These are phyloP conservation scores for Neria commutata DNA, from an alignment of 2,888 invertebrate species.

Conservation along the genomic window DNA sequence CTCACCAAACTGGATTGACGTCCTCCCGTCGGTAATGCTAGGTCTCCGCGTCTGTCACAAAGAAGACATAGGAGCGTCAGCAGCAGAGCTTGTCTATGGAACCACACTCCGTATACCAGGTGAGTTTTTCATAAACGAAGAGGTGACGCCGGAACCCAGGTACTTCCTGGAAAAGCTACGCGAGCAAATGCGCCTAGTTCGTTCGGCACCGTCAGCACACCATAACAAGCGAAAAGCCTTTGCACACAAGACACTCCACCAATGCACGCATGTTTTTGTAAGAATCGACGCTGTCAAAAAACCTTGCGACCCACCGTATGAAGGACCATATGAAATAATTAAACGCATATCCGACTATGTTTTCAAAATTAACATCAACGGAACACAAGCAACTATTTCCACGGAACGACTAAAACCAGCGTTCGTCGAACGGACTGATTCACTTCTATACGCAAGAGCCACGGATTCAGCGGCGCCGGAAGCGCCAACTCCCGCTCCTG, in stretches of 20 bases:
- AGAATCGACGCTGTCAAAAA: conserved; percentile 21
- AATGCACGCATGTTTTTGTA: conserved; percentile 23
- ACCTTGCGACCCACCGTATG: conserved; percentile 27
- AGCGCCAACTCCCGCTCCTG: too few relatives aligned
- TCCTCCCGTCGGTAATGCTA: conserved; percentile 48
- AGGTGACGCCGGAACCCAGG: conserved; percentile 9
- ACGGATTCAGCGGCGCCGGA: too few relatives aligned
- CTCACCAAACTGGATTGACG: conserved; percentile 38
- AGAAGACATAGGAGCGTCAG: conserved; percentile 41
- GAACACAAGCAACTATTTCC: not conserved
- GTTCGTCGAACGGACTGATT: too few relatives aligned
- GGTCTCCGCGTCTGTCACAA: conserved; percentile 44
- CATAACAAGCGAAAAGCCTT: conserved; percentile 16
- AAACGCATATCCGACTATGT: conserved; percentile 10
- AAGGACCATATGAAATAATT: conserved; percentile 25
- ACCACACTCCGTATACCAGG: conserved; percentile 40
- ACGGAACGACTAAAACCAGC: conserved; percentile 7
- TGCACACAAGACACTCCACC: conserved; percentile 22
- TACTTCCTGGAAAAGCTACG: conserved; percentile 19
- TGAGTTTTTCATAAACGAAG: conserved; percentile 23
- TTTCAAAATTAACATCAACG: conserved; percentile 3
- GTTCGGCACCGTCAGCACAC: conserved; percentile 16
- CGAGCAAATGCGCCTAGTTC: conserved; percentile 15
- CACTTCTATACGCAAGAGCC: too few relatives aligned
- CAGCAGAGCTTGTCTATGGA: conserved; percentile 48